Base-by-base conservation (phyloP, 2,113 vertebrate genomes). In the Siniperca chuatsi region DNA sequence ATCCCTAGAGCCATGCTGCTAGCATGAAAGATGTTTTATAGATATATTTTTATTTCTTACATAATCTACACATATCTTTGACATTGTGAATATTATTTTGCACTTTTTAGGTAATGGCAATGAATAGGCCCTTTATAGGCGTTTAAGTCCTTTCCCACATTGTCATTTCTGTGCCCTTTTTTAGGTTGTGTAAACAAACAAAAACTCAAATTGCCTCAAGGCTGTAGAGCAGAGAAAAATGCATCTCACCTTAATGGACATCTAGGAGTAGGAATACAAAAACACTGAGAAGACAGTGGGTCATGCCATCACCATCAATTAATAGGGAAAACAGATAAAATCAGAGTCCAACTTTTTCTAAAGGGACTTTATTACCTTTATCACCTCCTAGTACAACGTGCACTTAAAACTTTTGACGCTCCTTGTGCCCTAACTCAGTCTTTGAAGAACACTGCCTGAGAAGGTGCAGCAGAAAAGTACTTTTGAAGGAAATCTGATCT, bases 401-500 rank as follows among this genome's bases (percentile, higher is more conserved):
- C 62, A 52, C n/a, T 44, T 3, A 21, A 75, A 86, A 75, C 79
- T 70, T 88, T 74, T 10, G 64, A 72, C 33, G 33, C 35, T 55
- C 37, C 25, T 0, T 29, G 25, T 7, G 42, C 33, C 68, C 52
- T 13, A 2, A 76, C 58, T 78, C 65, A 65, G 23, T 65, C 69
- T 91, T 70, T 80, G 64, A 61, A 73, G 50, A 81, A 88, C 84
- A 79, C 74, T 37, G 66, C 81, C 89, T 18, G 66, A 68, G 89
- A 90, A 92, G 74, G 77, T 85, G 78, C 67, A 70, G 88, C 82
- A 66, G 85, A 82, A 86, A 66, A 83, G 79, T 40, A 90, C 84
- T 92, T 93, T 94, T 95, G 94, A 95, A 92, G 92, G 71, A 89
- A 79, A 93, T 94, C 57, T 0, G 80, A 93, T 91, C 83, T 93